A percentile compares a stretch with the other conserved stretches of the same genome.
Evolutionary conservation across 2,113 vertebrate genomes (phyloP).

Genomic region (Charadrius vociferus): DNA sequence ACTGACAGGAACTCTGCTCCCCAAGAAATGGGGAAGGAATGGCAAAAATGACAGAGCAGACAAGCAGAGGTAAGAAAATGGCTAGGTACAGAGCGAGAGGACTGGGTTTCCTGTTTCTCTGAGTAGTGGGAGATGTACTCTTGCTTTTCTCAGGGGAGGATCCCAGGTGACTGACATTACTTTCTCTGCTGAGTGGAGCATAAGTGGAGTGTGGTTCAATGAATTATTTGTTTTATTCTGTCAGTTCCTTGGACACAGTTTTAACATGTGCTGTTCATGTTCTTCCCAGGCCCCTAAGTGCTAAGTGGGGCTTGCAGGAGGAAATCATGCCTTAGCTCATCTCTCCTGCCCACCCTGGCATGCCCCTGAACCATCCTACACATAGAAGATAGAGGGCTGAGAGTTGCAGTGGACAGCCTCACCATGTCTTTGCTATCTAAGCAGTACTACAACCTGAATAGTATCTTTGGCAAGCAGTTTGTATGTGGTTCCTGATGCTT

Average conservation of each 20-base stretch:
- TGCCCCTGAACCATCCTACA: not conserved
- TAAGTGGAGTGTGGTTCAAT: not conserved
- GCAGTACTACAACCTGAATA: not conserved
- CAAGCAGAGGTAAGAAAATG: slow-evolving; percentile 27
- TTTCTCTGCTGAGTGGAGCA: not conserved
- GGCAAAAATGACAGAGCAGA: not conserved
- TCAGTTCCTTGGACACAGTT: not conserved
- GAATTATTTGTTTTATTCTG: not conserved
- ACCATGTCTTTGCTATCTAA: not conserved
- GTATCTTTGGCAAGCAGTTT: not conserved
- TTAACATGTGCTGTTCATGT: not conserved
- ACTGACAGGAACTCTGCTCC: not conserved
- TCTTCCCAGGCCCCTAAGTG: not conserved
- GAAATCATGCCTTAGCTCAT: not conserved
- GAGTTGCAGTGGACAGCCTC: not conserved
- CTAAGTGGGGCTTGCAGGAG: not conserved
- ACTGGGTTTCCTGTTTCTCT: not conserved
- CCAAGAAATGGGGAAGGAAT: not conserved
- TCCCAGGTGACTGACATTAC: not conserved
- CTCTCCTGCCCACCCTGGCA: not conserved
- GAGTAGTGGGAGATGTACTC: not conserved
- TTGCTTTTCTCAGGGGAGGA: not conserved
- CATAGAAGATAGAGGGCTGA: not conserved
- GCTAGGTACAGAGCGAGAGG: not conserved
- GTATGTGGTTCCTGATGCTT: not conserved